Percentiles rank a stretch among this genome's conserved stretches.
Conservation (phyloP, 2,888 invertebrate genomes). For the Xestia rhomboidea region DNA sequence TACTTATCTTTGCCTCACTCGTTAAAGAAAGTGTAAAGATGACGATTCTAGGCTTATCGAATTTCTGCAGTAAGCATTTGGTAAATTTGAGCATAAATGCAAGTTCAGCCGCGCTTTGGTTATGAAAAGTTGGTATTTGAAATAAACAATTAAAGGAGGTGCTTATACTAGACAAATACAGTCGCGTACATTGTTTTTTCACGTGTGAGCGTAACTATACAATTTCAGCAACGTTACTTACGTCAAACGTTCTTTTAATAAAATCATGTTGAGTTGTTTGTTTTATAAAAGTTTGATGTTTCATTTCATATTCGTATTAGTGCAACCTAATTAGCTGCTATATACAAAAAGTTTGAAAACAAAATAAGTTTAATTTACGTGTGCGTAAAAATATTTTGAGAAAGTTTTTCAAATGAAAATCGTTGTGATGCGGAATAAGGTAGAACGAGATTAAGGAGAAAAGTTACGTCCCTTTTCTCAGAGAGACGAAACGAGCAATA, state of each 20-base stretch:
- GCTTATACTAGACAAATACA: background rate
- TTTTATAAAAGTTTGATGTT: constrained; percentile 55
- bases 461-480: background rate
- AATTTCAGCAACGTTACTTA: constrained; percentile 17
- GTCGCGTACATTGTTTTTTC: constrained; percentile 16
- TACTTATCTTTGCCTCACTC: background rate
- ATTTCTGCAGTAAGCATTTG: background rate
- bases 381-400: constrained; percentile 1
- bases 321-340: constrained; percentile 47
- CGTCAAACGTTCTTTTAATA: constrained; percentile 58
- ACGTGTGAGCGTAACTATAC: constrained; percentile 24
- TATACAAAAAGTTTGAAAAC: constrained; percentile 47
- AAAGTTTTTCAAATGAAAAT: background rate
- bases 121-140: background rate
- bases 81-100: background rate
- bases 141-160: constrained; percentile 7
- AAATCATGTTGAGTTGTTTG: constrained; percentile 54
- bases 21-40: background rate
- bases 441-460: background rate
- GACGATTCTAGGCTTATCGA: background rate
- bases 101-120: background rate
- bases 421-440: background rate
- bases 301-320: constrained; percentile 51
- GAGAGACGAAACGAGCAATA: background rate
- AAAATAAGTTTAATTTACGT: constrained; percentile 36